Base-by-base conservation (phyloP, 1,140 invertebrate genomes). In the Wiebesia pumilae region DNA sequence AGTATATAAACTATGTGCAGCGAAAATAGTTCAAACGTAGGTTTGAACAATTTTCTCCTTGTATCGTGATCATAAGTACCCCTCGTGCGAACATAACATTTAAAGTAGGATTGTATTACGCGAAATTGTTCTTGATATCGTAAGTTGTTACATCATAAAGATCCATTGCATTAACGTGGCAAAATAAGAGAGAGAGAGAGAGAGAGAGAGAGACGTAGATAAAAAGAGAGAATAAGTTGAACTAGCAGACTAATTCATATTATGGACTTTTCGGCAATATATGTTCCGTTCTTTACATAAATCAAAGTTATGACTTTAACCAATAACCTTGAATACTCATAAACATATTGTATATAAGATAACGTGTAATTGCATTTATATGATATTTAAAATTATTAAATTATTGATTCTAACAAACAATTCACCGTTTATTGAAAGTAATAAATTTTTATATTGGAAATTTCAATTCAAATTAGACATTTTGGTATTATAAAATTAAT, bases 81-180 rank as follows among this genome's bases (percentile, higher is more conserved):
- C 4, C 40, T 10, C 40, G 65, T 30, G 30, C 40, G 40, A 71
- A 38, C 38, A 43, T 30, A 43, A 24, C 33, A 27, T 83, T 83
- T 73, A 54, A 73, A 54, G 43, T 67, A 38, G 38, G 82, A 84
- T 84, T 77, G 54, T 43, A 65, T 77, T 84, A 84, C 27, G 12
- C 54, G 51, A 84, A 84, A 77, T 84, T 84, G 71, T 77, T 62
- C 71, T 77, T 24, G 35, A 84, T 78, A 84, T 58, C 51, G 33
- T 73, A 40, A 62, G n/a, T 47, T 58, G 47, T 83, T 83, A 47
- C 67, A 47, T 73, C 81, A n/a, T 38, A 83, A 83, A 47, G 35
- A 82, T 71, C 71, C 65, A 71, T 67, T 51, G 33, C 40, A 10
- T 27, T 4, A 27, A 27, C 10, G 30, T 65, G 78, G 3, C 7